These are phyloP conservation scores for Protaetia brevitarsis DNA, from an alignment of 1,140 invertebrate species.

Conservation along the genomic window DNA sequence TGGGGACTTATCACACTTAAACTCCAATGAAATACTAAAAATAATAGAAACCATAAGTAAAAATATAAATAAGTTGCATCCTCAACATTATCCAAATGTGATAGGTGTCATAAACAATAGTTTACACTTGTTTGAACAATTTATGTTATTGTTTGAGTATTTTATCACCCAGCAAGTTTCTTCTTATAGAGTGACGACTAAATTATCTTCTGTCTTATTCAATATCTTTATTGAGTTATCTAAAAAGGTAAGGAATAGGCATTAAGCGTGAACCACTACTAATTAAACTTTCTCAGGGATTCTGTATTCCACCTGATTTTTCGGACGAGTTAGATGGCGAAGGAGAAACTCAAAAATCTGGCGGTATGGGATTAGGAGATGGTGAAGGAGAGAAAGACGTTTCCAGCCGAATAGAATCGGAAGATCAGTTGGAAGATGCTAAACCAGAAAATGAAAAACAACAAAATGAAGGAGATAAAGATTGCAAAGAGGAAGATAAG, in stretches of 20 bases:
- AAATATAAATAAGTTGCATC: conserved; percentile 1
- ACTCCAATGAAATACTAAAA: conserved; percentile 1
- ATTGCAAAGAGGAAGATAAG: conserved; percentile 88
- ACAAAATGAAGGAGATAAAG: conserved; percentile 68
- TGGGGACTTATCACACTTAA: conserved; percentile 50
- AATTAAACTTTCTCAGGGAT: conserved; percentile 61
- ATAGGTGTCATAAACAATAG: conserved; percentile 27
- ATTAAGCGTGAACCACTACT: background rate
- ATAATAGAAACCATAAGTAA: conserved; percentile 1
- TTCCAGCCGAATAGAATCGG: conserved; percentile 85
- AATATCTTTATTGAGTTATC: conserved; percentile 82
- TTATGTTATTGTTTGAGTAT: conserved; percentile 69
- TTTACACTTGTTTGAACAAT: conserved; percentile 77
- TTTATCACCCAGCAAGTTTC: conserved; percentile 74
- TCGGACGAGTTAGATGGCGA: conserved; percentile 63
- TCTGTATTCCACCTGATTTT: conserved; percentile 86
- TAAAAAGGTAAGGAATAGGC: conserved; percentile 60
- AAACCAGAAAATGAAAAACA: conserved; percentile 66
- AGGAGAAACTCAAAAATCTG: conserved; percentile 57
- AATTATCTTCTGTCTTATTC: conserved; percentile 79
- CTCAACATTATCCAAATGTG: background rate
- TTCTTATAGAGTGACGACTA: conserved; percentile 72
- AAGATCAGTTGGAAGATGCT: conserved; percentile 93
- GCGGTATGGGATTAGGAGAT: conserved; percentile 84
- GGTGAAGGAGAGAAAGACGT: conserved; percentile 94